Evolutionary conservation across 1,140 invertebrate genomes (phyloP).

Genomic region (Drosophila parabipectinata): DNA sequence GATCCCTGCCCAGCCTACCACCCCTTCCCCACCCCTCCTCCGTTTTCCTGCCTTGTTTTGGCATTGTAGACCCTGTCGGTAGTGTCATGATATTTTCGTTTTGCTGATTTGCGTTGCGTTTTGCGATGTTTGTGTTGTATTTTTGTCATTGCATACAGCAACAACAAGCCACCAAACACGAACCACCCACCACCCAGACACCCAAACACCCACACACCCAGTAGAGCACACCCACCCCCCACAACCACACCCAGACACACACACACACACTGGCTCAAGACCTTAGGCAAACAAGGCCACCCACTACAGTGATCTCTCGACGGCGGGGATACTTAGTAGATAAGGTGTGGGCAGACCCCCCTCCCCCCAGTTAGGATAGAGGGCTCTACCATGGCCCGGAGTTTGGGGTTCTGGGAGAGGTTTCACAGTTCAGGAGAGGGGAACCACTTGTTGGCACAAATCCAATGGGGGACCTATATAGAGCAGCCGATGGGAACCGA

Average conservation of each 20-base stretch:
- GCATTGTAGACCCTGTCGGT: constrained; percentile 14
- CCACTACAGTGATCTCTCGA: neutral
- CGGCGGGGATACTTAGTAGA: neutral
- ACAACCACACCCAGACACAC: constrained; percentile 11
- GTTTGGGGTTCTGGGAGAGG: too few species aligned
- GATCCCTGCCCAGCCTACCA: constrained; percentile 5
- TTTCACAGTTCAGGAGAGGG: constrained; percentile 17
- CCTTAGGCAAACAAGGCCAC: constrained; percentile 5
- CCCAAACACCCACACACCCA: constrained; percentile 21
- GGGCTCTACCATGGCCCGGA: too few species aligned
- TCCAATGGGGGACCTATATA: constrained; percentile 46
- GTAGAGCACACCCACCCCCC: constrained; percentile 27
- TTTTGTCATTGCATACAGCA: constrained; percentile 34
- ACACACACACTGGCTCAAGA: neutral
- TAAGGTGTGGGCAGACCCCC: neutral
- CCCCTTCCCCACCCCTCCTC: neutral
- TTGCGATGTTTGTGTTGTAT: constrained; percentile 36
- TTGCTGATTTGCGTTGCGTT: constrained; percentile 24
- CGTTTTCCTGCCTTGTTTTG: neutral
- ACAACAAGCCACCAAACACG: constrained; percentile 20
- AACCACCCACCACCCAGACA: constrained; percentile 1
- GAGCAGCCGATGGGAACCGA: constrained; percentile 1
- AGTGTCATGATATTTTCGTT: constrained; percentile 28
- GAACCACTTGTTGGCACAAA: constrained; percentile 73
- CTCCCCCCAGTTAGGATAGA: neutral